These are phyloP conservation scores for Mamestra brassicae DNA, from an alignment of 2,888 invertebrate genomes.

Conservation along the genomic window DNA sequence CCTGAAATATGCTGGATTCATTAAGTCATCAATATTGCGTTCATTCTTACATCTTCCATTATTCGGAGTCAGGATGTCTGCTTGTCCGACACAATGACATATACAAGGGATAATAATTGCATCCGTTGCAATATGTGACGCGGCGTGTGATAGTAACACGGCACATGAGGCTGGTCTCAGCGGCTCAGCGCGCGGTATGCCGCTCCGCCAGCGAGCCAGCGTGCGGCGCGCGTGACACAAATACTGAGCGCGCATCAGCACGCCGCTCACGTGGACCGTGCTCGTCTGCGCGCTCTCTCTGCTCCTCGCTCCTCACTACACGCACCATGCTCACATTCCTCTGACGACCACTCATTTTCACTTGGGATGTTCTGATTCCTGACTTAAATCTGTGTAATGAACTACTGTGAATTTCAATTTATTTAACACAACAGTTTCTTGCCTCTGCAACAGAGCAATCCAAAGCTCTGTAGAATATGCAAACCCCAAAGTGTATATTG, in stretches of 20 bases:
- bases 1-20: not conserved
- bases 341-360: not conserved
- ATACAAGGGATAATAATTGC: slow-evolving; percentile 7
- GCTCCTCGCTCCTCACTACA: not conserved
- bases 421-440: not conserved
- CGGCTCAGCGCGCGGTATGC: slow-evolving; percentile 49
- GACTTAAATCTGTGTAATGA: not conserved
- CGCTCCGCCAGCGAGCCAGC: slow-evolving; percentile 28
- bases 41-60: not conserved
- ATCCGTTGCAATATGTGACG: slow-evolving; percentile 16
- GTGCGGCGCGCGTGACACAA: slow-evolving; percentile 55
- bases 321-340: slow-evolving; percentile 1
- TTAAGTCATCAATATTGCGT: not conserved
- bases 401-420: not conserved
- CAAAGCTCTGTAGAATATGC: not conserved
- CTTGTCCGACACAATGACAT: not conserved
- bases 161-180: slow-evolving; percentile 32
- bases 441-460: not conserved
- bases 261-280: slow-evolving; percentile 54
- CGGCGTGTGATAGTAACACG: slow-evolving; percentile 24
- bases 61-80: slow-evolving; percentile 6
- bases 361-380: not conserved
- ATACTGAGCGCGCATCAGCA: slow-evolving; percentile 61
- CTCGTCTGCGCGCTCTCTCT: slow-evolving; percentile 36
- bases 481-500: not conserved